Evolutionary conservation across 2,797 vertebrate genomes (phyloP).

Genomic region (Chloroceryle amazona): DNA sequence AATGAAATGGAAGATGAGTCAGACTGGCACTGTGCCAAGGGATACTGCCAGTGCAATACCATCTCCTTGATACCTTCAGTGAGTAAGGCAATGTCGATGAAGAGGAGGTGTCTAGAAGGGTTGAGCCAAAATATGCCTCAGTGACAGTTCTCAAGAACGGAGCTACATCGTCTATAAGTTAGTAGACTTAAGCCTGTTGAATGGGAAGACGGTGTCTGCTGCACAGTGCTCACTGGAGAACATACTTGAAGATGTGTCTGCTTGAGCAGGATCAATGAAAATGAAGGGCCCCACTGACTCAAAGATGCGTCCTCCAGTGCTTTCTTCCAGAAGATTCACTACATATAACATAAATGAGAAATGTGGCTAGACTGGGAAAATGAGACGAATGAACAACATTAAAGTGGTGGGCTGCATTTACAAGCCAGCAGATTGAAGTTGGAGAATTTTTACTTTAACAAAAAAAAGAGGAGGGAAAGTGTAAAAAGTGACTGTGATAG

Average conservation of each 20-base stretch:
- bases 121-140: constrained; percentile 30
- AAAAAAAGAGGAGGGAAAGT: background rate
- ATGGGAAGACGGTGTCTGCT: fast-evolving
- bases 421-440: background rate
- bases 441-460: background rate
- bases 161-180: background rate
- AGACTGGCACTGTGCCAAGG: constrained; percentile 71
- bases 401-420: background rate
- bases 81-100: constrained; percentile 71
- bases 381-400: background rate
- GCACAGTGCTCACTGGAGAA: background rate
- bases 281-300: background rate
- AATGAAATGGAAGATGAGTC: constrained; percentile 76
- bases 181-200: background rate
- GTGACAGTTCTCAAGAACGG: constrained; percentile 3
- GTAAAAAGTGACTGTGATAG: background rate
- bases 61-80: constrained; percentile 53
- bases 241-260: background rate
- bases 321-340: background rate
- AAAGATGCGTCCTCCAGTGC: background rate
- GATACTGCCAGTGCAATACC: constrained; percentile 67
- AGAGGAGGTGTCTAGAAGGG: constrained; percentile 62
- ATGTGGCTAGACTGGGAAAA: background rate
- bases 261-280: fast-evolving
- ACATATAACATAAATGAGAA: background rate